Percentiles rank a stretch among this genome's conserved stretches.
Evolutionary conservation across 2,888 invertebrate species (phyloP).

Genomic region (Leucoma salicis): DNA sequence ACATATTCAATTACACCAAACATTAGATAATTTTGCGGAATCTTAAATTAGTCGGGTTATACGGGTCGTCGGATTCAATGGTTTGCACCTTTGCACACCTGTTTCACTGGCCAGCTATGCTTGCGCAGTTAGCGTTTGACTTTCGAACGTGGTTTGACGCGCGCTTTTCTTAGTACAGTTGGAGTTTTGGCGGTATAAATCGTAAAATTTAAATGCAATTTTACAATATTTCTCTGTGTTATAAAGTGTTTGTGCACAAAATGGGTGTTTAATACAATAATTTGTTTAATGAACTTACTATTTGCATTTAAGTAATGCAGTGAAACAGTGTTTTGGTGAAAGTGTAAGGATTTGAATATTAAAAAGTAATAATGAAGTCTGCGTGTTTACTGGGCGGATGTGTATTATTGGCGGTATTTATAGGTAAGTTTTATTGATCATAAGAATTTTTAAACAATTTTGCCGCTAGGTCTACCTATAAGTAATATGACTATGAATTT

Average conservation of each 20-base stretch:
- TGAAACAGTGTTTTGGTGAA: conserved; percentile 62
- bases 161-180: conserved; percentile 38
- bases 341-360: conserved; percentile 60
- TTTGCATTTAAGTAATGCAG: conserved; percentile 44
- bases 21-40: conserved; percentile 41
- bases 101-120: conserved; percentile 55
- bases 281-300: conserved; percentile 19
- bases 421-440: conserved; percentile 65
- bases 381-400: conserved; percentile 53
- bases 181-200: conserved; percentile 36
- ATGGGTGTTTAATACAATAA: conserved; percentile 35
- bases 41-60: conserved; percentile 48
- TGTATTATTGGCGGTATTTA: conserved; percentile 52
- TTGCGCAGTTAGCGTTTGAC: conserved; percentile 73
- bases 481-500: no score
- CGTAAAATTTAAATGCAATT: conserved; percentile 25
- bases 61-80: conserved; percentile 46
- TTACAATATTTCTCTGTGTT: conserved; percentile 15
- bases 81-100: conserved; percentile 48
- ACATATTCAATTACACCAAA: conserved; percentile 30
- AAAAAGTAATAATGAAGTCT: conserved; percentile 59
- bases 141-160: conserved; percentile 65
- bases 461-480: no score
- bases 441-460: no score
- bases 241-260: conserved; percentile 27